Percentiles rank a stretch among this genome's conserved stretches.
Evolutionary conservation across 2,797 vertebrate genomes (phyloP).

Genomic region (Xyrichtys novacula): DNA sequence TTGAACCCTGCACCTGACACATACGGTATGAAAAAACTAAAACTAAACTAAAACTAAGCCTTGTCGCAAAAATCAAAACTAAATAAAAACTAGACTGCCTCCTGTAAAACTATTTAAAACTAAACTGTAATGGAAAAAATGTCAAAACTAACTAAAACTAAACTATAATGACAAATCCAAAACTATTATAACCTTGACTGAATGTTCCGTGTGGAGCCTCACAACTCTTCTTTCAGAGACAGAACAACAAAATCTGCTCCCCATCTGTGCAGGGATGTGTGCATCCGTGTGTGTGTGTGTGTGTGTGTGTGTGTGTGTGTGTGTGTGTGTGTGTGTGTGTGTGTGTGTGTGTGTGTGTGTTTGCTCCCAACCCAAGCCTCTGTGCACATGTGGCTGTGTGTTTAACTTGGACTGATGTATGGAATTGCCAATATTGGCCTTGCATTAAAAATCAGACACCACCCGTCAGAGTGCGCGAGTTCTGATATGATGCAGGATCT

Average conservation of each 20-base stretch:
- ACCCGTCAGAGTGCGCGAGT: conserved; percentile 31
- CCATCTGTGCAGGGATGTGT: conserved; percentile 35
- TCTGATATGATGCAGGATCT: conserved; percentile 59
- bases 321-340: conserved; percentile 6
- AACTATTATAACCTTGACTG: no score
- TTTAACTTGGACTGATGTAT: conserved; percentile 42
- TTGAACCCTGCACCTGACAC: no score
- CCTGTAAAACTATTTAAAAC: no score
- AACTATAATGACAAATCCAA: no score
- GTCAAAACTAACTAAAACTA: no score
- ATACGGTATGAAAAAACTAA: no score
- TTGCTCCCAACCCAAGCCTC: neutral
- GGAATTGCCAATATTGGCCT: conserved; percentile 56
- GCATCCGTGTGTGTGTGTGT: conserved; percentile 8
- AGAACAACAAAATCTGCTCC: conserved; percentile 67
- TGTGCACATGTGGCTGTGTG: conserved; percentile 21
- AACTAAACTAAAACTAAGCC: no score
- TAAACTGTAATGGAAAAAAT: no score
- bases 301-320: no score
- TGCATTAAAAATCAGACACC: conserved; percentile 57
- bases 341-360: neutral
- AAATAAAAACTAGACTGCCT: no score
- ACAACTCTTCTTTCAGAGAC: conserved; percentile 59
- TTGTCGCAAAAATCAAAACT: no score
- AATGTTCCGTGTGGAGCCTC: conserved; percentile 69